Base-by-base conservation (phyloP, 1,140 invertebrate species). In the Frieseomelitta varia region DNA sequence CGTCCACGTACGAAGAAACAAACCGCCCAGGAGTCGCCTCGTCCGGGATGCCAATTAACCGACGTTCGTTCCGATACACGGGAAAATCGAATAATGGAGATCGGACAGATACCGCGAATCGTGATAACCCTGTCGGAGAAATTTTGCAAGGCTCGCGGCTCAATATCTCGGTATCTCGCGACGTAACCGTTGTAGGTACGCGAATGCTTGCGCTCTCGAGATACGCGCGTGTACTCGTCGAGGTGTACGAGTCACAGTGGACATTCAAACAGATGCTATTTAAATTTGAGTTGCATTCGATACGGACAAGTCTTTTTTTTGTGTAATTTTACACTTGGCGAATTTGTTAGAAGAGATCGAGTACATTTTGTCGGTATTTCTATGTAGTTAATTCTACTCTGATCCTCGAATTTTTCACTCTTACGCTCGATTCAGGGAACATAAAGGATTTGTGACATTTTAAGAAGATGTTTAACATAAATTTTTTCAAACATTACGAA, bases 111-210 rank as follows among this genome's bases (percentile, higher is more conserved):
- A 75, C 27, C 27, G n/a, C 53, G 39, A 24, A 71, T 58, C n/a
- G 56, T 30, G 63, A 68, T 24, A 79, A 47, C 14, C 24, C 6
- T 4, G 19, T n/a, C 39, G 51, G 30, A 76, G 15, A 39, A 71
- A 79, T 88, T 79, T 79, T 27, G 65, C 78, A n/a, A 27, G 56
- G 53, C 24, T 63, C n/a, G 72, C 67, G 71, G 30, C 53, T 47
- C 55, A 51, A 84, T 77, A 58, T 21, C 72, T 15, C n/a, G 30
- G 11, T 81, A 67, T 51, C 15, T 65, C 51, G 30, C 34, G 47
- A 68, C 19, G 73, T 68, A 73, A 58, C 14, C 65, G 79, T 53
- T 56, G 56, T 58, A 39, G 39, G 0, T 39, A 39, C 51, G 69
- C 55, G 30, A 30, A 27, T 10, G 75, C 58, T 51, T 55, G 30